These are phyloP conservation scores for Xyrauchen texanus DNA, from an alignment of 2,113 vertebrate species.

Conservation along the genomic window DNA sequence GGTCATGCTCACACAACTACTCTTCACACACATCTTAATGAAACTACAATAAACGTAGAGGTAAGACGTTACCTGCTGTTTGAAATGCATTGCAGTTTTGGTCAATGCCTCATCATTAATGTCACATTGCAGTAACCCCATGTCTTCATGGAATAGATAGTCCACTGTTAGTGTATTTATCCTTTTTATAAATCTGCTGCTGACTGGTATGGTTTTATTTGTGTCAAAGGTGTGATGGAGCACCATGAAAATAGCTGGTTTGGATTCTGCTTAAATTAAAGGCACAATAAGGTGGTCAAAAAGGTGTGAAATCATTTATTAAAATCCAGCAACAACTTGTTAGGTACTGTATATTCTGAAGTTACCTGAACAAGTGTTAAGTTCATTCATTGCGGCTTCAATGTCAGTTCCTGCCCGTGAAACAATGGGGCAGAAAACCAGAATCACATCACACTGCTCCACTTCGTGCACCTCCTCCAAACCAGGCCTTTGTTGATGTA, in stretches of 20 bases:
- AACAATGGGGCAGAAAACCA: slow-evolving; percentile 32
- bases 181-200: slow-evolving; percentile 12
- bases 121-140: background rate
- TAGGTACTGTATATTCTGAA: background rate
- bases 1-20: no score
- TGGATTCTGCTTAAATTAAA: background rate
- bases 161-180: slow-evolving; percentile 36
- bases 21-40: no score
- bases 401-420: slow-evolving; percentile 26
- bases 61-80: background rate
- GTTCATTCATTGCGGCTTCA: slow-evolving; percentile 18
- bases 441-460: background rate
- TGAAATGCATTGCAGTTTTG: background rate
- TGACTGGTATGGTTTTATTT: background rate
- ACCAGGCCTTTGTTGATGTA: background rate
- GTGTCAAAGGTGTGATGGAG: slow-evolving; percentile 12
- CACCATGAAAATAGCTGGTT: slow-evolving; percentile 26
- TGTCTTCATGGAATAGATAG: slow-evolving; percentile 36
- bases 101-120: background rate
- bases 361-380: slow-evolving; percentile 22
- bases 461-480: background rate
- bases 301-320: no score
- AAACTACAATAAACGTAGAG: no score
- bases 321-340: no score
- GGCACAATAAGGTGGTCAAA: no score